Percentiles rank a stretch among this genome's conserved stretches.
Conservation (phyloP, 2,113 vertebrate genomes). For the Toxotes jaculatrix region DNA sequence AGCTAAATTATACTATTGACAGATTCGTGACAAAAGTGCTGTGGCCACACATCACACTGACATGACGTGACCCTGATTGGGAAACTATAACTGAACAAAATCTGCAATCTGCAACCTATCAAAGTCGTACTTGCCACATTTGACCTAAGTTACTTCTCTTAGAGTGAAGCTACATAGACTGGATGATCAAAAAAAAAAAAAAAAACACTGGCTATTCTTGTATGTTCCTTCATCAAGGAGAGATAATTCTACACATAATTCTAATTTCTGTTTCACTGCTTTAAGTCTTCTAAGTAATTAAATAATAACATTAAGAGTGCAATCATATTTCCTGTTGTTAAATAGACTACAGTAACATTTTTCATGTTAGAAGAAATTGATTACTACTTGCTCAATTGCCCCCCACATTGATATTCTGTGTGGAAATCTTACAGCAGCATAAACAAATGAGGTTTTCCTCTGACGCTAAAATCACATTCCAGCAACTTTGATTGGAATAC, state of each 20-base stretch:
- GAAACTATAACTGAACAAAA: not conserved
- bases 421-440: constrained; percentile 56
- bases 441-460: constrained; percentile 68
- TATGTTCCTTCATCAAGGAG: not conserved
- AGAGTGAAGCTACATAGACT: not conserved
- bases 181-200: not conserved
- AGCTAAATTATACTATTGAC: not conserved
- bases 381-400: constrained; percentile 59
- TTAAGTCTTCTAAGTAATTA: constrained; percentile 34
- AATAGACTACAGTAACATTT: constrained; percentile 43
- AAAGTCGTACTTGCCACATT: not conserved
- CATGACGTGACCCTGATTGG: not conserved
- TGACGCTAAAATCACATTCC: constrained; percentile 67
- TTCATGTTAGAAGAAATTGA: constrained; percentile 65
- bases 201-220: not conserved
- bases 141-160: not conserved
- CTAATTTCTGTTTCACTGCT: constrained; percentile 3
- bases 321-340: constrained; percentile 49
- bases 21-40: not conserved
- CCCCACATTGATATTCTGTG: constrained; percentile 68
- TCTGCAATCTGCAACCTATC: not conserved
- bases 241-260: constrained; percentile 4
- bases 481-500: constrained; percentile 74
- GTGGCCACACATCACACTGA: not conserved
- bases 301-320: constrained; percentile 31